Evolutionary conservation across 2,888 invertebrate species (phyloP).

Genomic region (Beris chalybata): DNA sequence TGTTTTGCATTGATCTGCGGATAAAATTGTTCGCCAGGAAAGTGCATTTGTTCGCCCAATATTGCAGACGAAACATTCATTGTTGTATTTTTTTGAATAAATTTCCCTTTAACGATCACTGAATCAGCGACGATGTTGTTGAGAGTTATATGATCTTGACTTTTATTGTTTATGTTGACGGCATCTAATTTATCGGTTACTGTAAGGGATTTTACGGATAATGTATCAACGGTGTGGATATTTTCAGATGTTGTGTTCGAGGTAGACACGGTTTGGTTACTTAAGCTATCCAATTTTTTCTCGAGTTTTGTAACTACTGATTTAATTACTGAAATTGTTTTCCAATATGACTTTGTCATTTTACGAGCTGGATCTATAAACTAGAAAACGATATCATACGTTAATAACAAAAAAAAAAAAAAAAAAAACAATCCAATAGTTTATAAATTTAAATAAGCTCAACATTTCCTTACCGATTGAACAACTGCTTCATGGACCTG

Average conservation of each 20-base stretch:
- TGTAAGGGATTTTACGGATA: neutral
- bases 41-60: no score
- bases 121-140: conserved; percentile 46
- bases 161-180: conserved; percentile 13
- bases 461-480: conserved; percentile 6
- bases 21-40: conserved; percentile 30
- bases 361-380: conserved; percentile 44
- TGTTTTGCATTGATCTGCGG: conserved; percentile 52
- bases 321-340: conserved; percentile 46
- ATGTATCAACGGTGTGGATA: neutral
- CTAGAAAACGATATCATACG: conserved; percentile 34
- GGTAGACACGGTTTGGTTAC: conserved; percentile 26
- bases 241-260: neutral
- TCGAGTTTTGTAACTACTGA: conserved; percentile 48
- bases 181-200: conserved; percentile 6
- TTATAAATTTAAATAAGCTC: neutral
- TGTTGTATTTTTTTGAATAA: neutral
- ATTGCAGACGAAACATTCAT: no score
- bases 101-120: conserved; percentile 39
- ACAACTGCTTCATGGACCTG: neutral
- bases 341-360: conserved; percentile 48
- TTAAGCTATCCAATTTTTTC: conserved; percentile 36
- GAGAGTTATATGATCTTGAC: neutral
- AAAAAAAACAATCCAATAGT: neutral
- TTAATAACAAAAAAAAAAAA: no score